Conservation (phyloP, 1,140 invertebrate genomes). For the Atta colombica region DNA sequence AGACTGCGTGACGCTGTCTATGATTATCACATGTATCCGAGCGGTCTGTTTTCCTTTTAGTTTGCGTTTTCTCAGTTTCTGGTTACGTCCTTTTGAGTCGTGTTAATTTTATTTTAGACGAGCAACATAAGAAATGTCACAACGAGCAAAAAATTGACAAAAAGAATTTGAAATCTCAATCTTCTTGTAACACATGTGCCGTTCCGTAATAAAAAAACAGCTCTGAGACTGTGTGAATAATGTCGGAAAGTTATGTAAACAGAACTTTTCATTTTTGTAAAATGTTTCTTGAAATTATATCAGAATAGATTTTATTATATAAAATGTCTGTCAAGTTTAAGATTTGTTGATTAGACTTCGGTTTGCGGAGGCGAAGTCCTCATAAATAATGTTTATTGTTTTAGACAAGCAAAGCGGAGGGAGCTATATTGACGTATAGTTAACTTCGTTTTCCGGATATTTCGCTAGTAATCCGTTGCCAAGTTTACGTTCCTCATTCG, state of each 20-base stretch:
- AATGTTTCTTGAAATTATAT: neutral
- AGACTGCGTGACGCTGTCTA: slow-evolving; percentile 59
- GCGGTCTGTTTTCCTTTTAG: slow-evolving; percentile 33
- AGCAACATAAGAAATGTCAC: slow-evolving; percentile 3
- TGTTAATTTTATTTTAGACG: slow-evolving; percentile 32
- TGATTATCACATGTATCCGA: slow-evolving; percentile 51
- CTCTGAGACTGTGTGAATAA: neutral
- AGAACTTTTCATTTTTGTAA: neutral
- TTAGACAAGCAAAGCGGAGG: neutral
- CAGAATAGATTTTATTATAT: neutral
- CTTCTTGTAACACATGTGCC: neutral
- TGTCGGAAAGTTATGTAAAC: neutral
- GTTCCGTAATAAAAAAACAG: neutral
- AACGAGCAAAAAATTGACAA: neutral
- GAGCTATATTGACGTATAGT: slow-evolving; percentile 18
- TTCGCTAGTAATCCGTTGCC: neutral
- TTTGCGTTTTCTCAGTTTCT: slow-evolving; percentile 35
- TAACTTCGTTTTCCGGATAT: slow-evolving; percentile 37
- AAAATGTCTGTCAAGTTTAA: neutral
- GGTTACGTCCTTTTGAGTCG: neutral
- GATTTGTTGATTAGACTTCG: neutral
- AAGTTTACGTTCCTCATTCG: slow-evolving; percentile 46
- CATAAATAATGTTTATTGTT: slow-evolving; percentile 2
- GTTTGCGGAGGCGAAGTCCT: neutral
- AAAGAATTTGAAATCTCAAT: slow-evolving; percentile 7